Percentiles rank a stretch among this genome's conserved stretches.
These are phyloP conservation scores for Uropetala carovei DNA, from an alignment of 2,888 invertebrate species.

Conservation along the genomic window DNA sequence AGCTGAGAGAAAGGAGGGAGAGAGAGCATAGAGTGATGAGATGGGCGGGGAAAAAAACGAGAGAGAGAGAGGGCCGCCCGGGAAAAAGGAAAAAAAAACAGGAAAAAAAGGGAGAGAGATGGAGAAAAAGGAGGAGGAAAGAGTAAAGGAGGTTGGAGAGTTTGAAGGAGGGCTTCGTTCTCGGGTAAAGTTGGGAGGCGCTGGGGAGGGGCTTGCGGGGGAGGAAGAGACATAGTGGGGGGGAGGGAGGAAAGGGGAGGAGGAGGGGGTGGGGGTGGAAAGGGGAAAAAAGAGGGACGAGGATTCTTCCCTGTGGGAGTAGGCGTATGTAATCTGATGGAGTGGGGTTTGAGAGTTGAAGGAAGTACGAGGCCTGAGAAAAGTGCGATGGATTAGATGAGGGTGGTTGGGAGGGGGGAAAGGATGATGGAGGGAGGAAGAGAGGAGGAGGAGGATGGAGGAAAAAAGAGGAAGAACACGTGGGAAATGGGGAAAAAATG, in stretches of 20 bases:
- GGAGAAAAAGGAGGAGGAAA: not conserved
- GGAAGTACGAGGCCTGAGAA: not conserved
- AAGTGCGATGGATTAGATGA: slow-evolving; percentile 45
- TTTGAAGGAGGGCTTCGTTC: too few species aligned
- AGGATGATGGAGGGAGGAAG: not conserved
- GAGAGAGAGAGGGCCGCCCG: not conserved
- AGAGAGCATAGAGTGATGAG: not conserved
- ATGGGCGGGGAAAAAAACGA: not conserved
- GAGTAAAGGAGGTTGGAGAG: too few species aligned
- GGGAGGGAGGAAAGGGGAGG: not conserved
- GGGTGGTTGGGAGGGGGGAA: not conserved
- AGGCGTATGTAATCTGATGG: slow-evolving; percentile 33
- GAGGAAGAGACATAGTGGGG: not conserved
- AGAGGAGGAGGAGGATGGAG: not conserved
- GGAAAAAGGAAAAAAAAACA: not conserved
- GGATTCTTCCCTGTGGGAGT: not conserved
- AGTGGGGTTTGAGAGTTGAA: not conserved
- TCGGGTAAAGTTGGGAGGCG: too few species aligned
- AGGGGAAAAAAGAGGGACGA: not conserved
- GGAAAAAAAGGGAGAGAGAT: not conserved
- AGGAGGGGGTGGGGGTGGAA: not conserved
- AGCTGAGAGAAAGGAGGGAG: not conserved
- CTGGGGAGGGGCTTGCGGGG: too few species aligned
- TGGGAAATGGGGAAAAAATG: not conserved
- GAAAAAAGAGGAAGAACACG: not conserved